A percentile compares a stretch with the other conserved stretches of the same genome.
phyloP scores from a whole-genome alignment of 1,140 invertebrate genomes.

The Drosophila erecta region DNA sequence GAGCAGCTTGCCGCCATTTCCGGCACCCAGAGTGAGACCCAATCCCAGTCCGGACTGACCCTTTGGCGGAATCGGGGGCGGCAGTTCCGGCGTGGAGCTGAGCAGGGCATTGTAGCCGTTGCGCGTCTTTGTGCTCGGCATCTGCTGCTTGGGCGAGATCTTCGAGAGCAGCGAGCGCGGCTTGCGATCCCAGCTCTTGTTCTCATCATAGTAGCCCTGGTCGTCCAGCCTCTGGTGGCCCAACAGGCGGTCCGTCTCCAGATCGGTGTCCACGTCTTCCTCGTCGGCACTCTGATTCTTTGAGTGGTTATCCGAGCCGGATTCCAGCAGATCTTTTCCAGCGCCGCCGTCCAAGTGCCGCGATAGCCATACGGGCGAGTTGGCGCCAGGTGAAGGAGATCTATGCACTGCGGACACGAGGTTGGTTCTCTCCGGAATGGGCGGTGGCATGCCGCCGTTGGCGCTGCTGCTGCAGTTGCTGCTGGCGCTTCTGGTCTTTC shows the following conservation, averaged over 20 bases:
- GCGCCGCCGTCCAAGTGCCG: slow-evolving; percentile 63
- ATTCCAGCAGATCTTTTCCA: slow-evolving; percentile 63
- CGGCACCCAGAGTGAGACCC: slow-evolving; percentile 7
- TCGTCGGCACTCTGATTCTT: slow-evolving; percentile 82
- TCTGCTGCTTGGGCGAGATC: slow-evolving; percentile 81
- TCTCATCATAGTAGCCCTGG: slow-evolving; percentile 95
- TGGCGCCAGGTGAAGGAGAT: slow-evolving; percentile 70
- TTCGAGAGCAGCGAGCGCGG: slow-evolving; percentile 76
- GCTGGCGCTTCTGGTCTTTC: slow-evolving; percentile 39
- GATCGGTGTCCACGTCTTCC: slow-evolving; percentile 94
- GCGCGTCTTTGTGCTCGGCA: slow-evolving; percentile 79
- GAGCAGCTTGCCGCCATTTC: slow-evolving; percentile 52
- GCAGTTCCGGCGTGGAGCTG: slow-evolving; percentile 77
- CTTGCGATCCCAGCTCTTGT: slow-evolving; percentile 86
- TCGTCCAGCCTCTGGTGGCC: slow-evolving; percentile 95
- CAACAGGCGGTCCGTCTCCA: slow-evolving; percentile 94
- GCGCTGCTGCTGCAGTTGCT: slow-evolving; percentile 56
- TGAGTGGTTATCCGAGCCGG: slow-evolving; percentile 72
- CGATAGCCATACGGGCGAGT: slow-evolving; percentile 78
- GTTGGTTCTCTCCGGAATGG: slow-evolving; percentile 69
- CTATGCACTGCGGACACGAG: slow-evolving; percentile 23
- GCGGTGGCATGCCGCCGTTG: slow-evolving; percentile 58
- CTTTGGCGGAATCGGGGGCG: slow-evolving; percentile 75
- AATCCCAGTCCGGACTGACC: slow-evolving; percentile 30
- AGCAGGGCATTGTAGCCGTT: slow-evolving; percentile 82